These are phyloP conservation scores for Euwallacea similis DNA, from an alignment of 1,140 invertebrate species.

Conservation along the genomic window DNA sequence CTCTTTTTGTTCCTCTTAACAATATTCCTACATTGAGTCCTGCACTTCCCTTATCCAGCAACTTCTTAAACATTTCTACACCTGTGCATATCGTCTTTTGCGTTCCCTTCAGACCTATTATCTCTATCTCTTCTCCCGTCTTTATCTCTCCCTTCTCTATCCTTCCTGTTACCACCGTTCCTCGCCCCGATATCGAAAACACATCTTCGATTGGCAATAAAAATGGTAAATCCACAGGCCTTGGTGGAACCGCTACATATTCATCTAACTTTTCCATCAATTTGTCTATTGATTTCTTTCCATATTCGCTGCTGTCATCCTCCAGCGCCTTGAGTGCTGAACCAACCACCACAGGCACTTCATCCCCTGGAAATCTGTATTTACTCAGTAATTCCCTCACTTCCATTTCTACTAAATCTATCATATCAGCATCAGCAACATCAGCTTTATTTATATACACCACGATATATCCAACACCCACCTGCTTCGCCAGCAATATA, in stretches of 20 bases:
- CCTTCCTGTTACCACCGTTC: conserved; percentile 94
- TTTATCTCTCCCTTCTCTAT: conserved; percentile 88
- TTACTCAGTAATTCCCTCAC: conserved; percentile 84
- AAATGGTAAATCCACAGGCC: too few species aligned
- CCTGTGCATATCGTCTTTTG: conserved; percentile 88
- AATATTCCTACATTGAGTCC: conserved; percentile 95
- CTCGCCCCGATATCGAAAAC: too few species aligned
- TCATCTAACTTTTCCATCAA: too few species aligned
- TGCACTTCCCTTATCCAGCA: conserved; percentile 91
- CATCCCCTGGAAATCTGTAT: conserved; percentile 91
- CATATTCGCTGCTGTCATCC: too few species aligned
- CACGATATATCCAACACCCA: conserved; percentile 83
- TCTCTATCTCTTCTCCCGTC: conserved; percentile 90
- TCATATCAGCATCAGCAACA: conserved; percentile 92
- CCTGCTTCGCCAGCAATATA: conserved; percentile 94
- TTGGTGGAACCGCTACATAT: too few species aligned
- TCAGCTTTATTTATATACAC: conserved; percentile 97
- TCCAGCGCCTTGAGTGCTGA: conserved; percentile 94
- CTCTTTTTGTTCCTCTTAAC: conserved; percentile 85
- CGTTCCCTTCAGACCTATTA: conserved; percentile 85
- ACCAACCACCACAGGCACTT: conserved; percentile 70
- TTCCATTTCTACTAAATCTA: conserved; percentile 98
- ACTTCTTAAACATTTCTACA: conserved; percentile 98
- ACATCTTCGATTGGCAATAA: too few species aligned
- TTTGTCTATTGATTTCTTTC: too few species aligned